Base-by-base conservation (phyloP, 2,888 invertebrate species). In the Nomada lathburiana region DNA sequence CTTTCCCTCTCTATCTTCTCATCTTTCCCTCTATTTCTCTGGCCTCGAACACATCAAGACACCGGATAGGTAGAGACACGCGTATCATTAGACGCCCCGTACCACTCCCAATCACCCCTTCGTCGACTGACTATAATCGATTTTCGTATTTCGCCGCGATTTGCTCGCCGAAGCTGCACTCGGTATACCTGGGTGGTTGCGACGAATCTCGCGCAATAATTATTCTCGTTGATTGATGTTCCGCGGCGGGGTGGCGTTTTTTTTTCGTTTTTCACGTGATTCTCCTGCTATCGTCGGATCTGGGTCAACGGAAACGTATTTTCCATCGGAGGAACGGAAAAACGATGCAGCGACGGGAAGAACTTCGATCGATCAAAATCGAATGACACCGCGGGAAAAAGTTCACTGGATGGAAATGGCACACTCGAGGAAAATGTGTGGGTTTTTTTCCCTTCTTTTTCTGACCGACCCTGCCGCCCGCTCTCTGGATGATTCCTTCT, bases 351-450 rank as follows among this genome's bases (percentile, higher is more conserved):
- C 20, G 20, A 16, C 55, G n/a, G 26, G 50, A 29, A 42, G 62
- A 16, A 62, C 47, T 65, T 52, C 82, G 72, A 83, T 83, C 77
- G 82, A 83, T 82, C 82, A 83, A 82, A 83, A 71, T 71, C 55
- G 73, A 76, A 73, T 82, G 82, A 82, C 77, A 77, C 68, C 62
- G 52, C 53, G 47, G 68, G 68, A 52, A 82, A 81, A 68, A 62
- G 68, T 76, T 72, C 63, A 42, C 59, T 36, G 63, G 68, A 71
- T 71, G 65, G 72, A 62, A 83, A 73, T 73, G 63, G 72, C 60
- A 67, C 29, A 60, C n/a, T 67, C 73, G 29, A 29, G 52, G 67
- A 82, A 63, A 72, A 60, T 50, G 70, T 55, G 36, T 5, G 5
- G 36, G 9, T 36, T 36, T 36, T 36, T 36, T 36, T 5, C 53